Evolutionary conservation across 1,140 invertebrate species (phyloP), one percentile per base, ranked within the genome.

Genomic region (Ceratoteleas bidentatus): DNA sequence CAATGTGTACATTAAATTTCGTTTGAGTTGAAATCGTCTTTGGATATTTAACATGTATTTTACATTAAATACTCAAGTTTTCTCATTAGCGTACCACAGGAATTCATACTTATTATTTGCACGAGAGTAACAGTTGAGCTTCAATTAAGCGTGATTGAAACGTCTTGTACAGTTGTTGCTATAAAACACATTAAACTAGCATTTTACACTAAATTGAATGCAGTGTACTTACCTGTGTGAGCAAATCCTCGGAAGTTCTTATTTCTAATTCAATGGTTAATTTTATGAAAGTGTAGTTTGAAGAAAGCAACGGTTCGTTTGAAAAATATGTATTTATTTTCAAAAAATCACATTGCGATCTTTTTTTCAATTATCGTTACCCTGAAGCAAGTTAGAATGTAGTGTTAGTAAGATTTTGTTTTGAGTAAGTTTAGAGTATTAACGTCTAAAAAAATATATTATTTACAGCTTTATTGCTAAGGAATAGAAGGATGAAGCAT

Each of bases 121-220:
- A 24, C 24, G 24, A 24, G 24, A 24, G 24, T 24, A 24, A 24
- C 24, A 24, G 24, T 24, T 24, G 24, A 24, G 24, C 24, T 24
- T 24, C 24, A 24, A 24, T 24, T 24, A 86, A 88, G 88, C 89
- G 88, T 90, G 89, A 88, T 85, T 86, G 87, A 78, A 90, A 87
- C 85, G 49, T 72, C 65, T 88, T 91, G 90, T 91, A 91, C 90
- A 91, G 88, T 90, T 90, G 89, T 91, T 91, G 90, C 90, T 91
- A 91, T 90, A 88, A 91, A 81, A 91, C 90, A 91, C 89, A 91
- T 90, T 80, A 90, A 87, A 90, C 90, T 90, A 90, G 90, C 90
- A 89, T 91, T 91, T 91, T 90, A 90, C 88, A 90, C 87, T 83
- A 87, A 75, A 58, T 66, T 60, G 64, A 49, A 49, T 84, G 87